phyloP scores from a whole-genome alignment of 2,113 vertebrate species.

The Silurus asotus region DNA sequence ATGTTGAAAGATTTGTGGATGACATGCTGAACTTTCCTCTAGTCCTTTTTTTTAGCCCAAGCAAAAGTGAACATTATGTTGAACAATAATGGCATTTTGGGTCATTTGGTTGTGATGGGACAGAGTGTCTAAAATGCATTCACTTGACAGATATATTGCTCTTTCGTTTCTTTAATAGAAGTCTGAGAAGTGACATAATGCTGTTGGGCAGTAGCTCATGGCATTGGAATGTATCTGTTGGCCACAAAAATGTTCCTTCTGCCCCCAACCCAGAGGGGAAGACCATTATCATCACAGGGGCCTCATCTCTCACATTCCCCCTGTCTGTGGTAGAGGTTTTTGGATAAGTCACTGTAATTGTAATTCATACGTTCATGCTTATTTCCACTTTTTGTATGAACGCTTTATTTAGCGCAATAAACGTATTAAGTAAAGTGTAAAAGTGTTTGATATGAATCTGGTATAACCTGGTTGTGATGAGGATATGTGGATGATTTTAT shows the following conservation, averaged over 20 bases:
- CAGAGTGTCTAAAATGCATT: constrained; percentile 65
- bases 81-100: constrained; percentile 34
- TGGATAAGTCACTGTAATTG: constrained; percentile 4
- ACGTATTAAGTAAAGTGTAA: too few species aligned
- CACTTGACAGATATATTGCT: constrained; percentile 64
- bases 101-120: constrained; percentile 63
- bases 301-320: constrained; percentile 23
- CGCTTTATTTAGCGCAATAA: neutral
- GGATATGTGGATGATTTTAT: neutral
- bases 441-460: neutral
- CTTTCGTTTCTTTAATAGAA: constrained; percentile 65
- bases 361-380: constrained; percentile 18
- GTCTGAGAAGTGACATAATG: constrained; percentile 69
- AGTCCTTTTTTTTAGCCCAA: neutral
- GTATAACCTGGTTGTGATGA: neutral
- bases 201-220: constrained; percentile 64
- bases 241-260: constrained; percentile 65
- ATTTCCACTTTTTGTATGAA: neutral
- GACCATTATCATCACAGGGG: constrained; percentile 56
- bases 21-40: neutral
- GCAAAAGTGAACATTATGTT: constrained; percentile 22
- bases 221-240: constrained; percentile 70
- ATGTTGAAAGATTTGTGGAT: constrained; percentile 13
- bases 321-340: constrained; percentile 1
- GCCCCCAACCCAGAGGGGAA: constrained; percentile 44